phyloP scores from a whole-genome alignment of 2,113 vertebrate species.

The Capreolus pygargus region DNA sequence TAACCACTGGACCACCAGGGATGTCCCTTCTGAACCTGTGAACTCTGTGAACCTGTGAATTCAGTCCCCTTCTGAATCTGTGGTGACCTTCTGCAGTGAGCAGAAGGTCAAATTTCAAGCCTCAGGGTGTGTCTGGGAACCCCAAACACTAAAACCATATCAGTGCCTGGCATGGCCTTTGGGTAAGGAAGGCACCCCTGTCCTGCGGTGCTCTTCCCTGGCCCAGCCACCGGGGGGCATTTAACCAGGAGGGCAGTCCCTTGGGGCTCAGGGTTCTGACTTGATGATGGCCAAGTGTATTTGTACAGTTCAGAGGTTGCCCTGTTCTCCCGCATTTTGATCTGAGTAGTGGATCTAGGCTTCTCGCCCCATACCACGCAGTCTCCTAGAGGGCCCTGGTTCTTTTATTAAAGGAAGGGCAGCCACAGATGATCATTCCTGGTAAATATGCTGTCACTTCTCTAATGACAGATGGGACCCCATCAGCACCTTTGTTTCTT shows the following conservation, averaged over 20 bases:
- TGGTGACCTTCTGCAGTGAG: background rate
- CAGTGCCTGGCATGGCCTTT: background rate
- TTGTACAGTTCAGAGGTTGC: background rate
- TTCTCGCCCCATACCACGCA: rapidly evolving
- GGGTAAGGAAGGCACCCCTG: background rate
- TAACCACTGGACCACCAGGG: background rate
- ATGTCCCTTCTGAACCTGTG: background rate
- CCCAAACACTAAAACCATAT: background rate
- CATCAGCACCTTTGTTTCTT: background rate
- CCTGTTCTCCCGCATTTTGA: background rate
- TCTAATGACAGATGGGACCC: background rate
- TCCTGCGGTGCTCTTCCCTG: background rate
- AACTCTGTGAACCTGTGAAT: background rate
- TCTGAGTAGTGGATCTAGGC: background rate
- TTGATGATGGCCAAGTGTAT: background rate
- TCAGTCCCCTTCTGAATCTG: background rate
- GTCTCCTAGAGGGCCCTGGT: background rate
- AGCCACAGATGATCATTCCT: background rate
- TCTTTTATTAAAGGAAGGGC: background rate
- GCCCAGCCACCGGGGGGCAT: background rate
- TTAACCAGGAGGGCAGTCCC: background rate
- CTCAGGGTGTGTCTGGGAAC: background rate
- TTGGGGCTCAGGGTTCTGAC: background rate
- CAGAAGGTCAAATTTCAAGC: background rate
- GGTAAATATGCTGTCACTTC: background rate